phyloP scores from a whole-genome alignment of 2,888 invertebrate genomes.

The Diaphora mendica region DNA sequence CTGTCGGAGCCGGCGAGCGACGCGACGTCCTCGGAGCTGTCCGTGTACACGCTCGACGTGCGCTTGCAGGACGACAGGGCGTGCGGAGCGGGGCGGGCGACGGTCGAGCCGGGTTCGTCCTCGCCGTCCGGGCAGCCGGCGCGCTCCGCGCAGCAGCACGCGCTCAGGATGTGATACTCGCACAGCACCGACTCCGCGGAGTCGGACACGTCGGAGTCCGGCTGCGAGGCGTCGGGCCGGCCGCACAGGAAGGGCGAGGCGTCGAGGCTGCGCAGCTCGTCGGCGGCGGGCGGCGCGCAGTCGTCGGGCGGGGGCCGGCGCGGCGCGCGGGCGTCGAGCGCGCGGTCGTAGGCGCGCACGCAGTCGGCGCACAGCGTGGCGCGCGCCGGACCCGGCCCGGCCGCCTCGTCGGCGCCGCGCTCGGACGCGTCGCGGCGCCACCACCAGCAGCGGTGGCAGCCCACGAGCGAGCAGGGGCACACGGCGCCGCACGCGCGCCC shows the following conservation, averaged over 20 bases:
- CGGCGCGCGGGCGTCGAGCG: slow-evolving; percentile 56
- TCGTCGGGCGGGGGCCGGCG: slow-evolving; percentile 83
- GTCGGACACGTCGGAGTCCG: slow-evolving; percentile 33
- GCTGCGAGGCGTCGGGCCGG: slow-evolving; percentile 28
- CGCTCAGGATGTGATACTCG: slow-evolving; percentile 70
- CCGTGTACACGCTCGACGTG: slow-evolving; percentile 94
- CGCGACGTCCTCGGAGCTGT: slow-evolving; percentile 94
- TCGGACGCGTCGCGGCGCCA: slow-evolving; percentile 64
- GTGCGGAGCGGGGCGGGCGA: slow-evolving; percentile 53
- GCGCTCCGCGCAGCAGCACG: slow-evolving; percentile 74
- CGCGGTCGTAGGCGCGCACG: slow-evolving; percentile 68
- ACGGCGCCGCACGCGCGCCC: slow-evolving; percentile 67
- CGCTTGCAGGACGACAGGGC: slow-evolving; percentile 86
- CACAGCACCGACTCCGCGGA: slow-evolving; percentile 50
- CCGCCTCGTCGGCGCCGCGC: slow-evolving; percentile 47
- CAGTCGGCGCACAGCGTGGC: slow-evolving; percentile 64
- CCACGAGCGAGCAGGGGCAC: slow-evolving; percentile 79
- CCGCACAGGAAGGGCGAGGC: slow-evolving; percentile 78
- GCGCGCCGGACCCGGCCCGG: slow-evolving; percentile 42
- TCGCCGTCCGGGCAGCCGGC: slow-evolving; percentile 19
- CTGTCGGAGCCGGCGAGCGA: slow-evolving; percentile 92
- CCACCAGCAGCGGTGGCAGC: slow-evolving; percentile 81
- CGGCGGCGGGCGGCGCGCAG: slow-evolving; percentile 66
- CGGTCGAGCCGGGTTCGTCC: slow-evolving; percentile 60
- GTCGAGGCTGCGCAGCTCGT: slow-evolving; percentile 69